Percentiles rank a stretch among this genome's conserved stretches.
Evolutionary conservation across 1,140 invertebrate species (phyloP).

Genomic region (Vollenhovia emeryi): DNA sequence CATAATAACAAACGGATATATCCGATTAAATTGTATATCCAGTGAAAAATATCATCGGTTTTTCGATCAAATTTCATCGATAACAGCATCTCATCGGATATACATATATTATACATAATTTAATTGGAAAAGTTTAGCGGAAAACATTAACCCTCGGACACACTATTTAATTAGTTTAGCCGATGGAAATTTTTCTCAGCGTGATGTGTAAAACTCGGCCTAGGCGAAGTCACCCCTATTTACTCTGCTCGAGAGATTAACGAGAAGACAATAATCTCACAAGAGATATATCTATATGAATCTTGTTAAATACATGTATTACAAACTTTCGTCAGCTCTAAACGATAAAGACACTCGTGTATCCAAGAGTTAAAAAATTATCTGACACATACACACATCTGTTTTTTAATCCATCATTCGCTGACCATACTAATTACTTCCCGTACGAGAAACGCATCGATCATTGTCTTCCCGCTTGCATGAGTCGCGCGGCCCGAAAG

Average conservation of each 20-base stretch:
- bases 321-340: background rate
- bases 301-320: background rate
- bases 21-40: too few species aligned
- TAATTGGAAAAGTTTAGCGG: too few species aligned
- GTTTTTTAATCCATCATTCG: conserved; percentile 16
- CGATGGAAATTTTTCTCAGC: too few species aligned
- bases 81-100: too few species aligned
- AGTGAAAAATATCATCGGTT: too few species aligned
- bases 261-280: background rate
- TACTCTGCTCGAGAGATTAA: background rate
- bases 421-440: conserved; percentile 28
- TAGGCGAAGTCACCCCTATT: too few species aligned
- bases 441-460: conserved; percentile 16
- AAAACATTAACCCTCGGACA: too few species aligned
- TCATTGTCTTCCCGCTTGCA: conserved; percentile 38
- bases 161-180: too few species aligned
- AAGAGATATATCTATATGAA: background rate
- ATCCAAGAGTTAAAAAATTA: background rate
- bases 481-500: conserved; percentile 23
- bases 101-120: too few species aligned
- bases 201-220: background rate
- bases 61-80: too few species aligned
- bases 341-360: background rate
- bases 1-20: too few species aligned
- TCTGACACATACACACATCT: background rate